Evolutionary conservation across 2,797 vertebrate species (phyloP).

Genomic region (Rhabdophis nuchalis): DNA sequence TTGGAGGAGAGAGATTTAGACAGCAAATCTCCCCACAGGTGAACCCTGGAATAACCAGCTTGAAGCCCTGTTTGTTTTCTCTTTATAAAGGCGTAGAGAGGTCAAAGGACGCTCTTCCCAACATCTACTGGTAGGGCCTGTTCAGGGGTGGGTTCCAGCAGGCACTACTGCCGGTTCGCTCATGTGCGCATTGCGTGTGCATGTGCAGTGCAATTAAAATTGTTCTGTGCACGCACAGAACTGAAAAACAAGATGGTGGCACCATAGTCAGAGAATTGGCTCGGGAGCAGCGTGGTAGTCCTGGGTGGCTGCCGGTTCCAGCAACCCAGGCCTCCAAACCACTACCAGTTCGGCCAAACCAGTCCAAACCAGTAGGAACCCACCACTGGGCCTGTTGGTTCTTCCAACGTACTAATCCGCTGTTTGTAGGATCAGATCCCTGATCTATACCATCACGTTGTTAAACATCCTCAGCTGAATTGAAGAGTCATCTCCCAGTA

Average conservation of each 20-base stretch:
- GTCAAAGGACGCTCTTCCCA: constrained; percentile 38
- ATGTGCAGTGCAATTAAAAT: too few relatives aligned
- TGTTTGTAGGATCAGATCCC: background rate
- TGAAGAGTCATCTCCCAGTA: background rate
- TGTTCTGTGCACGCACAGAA: too few relatives aligned
- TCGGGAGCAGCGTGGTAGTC: too few relatives aligned
- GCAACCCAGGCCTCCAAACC: too few relatives aligned
- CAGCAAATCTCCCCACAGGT: constrained; percentile 30
- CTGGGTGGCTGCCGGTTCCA: too few relatives aligned
- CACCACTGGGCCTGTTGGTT: background rate
- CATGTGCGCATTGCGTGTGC: too few relatives aligned
- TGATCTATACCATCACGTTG: background rate
- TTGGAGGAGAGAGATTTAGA: constrained; percentile 21
- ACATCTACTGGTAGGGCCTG: background rate
- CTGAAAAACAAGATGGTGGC: too few relatives aligned
- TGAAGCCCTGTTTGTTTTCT: constrained; percentile 23
- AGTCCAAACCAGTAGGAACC: too few relatives aligned
- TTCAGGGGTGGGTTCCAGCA: background rate
- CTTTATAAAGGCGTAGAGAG: constrained; percentile 15
- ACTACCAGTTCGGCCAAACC: too few relatives aligned
- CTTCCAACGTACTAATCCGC: background rate
- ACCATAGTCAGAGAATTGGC: too few relatives aligned
- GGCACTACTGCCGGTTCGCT: too few relatives aligned
- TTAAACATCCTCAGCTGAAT: background rate
- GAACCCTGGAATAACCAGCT: background rate